Evolutionary conservation across 2,113 vertebrate genomes (phyloP), one percentile per base, ranked within the genome.

Genomic region (Ptyas mucosa): DNA sequence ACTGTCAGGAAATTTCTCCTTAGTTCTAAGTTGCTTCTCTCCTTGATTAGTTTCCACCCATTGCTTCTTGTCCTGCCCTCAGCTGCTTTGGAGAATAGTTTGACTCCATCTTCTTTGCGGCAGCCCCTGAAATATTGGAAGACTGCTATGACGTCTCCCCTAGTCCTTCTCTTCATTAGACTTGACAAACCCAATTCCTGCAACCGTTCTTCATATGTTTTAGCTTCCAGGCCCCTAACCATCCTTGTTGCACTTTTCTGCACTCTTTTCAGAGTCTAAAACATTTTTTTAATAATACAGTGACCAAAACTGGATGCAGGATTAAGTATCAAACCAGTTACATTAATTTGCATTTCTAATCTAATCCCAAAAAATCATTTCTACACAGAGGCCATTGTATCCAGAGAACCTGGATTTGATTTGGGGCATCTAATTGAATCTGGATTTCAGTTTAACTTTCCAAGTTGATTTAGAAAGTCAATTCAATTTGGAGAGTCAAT

Each of bases 91-190:
- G 46, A 8, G 46, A 49, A 49, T 6, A 49, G 46, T 0, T 49
- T 49, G 46, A 5, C 46, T 7, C 46, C 46, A 0, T 49, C 46
- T 6, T 49, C 6, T 49, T 49, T 49, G 46, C 1, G 6, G 46
- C 6, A 49, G 46, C 46, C 46, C 46, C 46, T 49, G 5, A 49
- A 5, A 49, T 49, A 49, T 49, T 49, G 46, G 46, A 49, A 49
- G 46, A 46, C 46, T 49, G 0, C 46, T 49, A 0, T 49, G 5
- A 49, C 7, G 46, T 49, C 46, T 0, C 52, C 52, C 11, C 9
- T 64, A 1, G 9, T n/a, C 26, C 26, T n/a, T 7, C 26, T n/a
- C 11, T 64, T 64, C 26, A 0, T 0, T 64, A n/a, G 0, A 57
- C 7, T 29, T 14, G 29, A n/a, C 26, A 29, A 1, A 64, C 3